Evolutionary conservation across 2,797 vertebrate species (phyloP), one percentile per base, ranked within the genome.

Genomic region (Gallirallus australis): DNA sequence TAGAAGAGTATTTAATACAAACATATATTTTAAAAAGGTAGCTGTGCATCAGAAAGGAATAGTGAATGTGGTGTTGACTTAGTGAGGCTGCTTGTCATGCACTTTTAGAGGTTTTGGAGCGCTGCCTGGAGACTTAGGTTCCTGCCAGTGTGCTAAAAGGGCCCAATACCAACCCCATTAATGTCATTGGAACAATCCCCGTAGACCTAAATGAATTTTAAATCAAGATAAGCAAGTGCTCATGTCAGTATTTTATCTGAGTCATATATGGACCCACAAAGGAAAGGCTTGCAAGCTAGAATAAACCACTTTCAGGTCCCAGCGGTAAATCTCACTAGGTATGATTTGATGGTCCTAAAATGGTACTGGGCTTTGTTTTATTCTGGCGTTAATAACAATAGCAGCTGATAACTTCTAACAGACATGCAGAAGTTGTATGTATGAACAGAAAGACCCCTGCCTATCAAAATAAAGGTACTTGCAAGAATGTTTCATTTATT

Each of bases 171-270:
- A 70, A 78, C 17, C 12, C 53, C 23, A 48, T 80, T 91, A 89
- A 87, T 80, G 85, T 77, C 82, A 60, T 31, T 14, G 60, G 40
- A 93, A 52, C 28, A 87, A 75, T 71, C 65, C 81, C 64, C 21
- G 50, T 17, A 81, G 93, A 80, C 40, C 77, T 80, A 85, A 19
- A 27, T 3, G 35, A 91, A 94, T 65, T 88, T 85, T 90, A 91
- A 88, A 94, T 89, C 82, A 82, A 79, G 64, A 54, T 63, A 94
- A 93, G 15, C 28, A 72, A 89, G 71, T 61, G 40, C 28, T 70
- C 3, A 15, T 33, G 24, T 60, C 71, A 82, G 42, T 82, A 35
- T 68, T 92, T 89, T 87, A 35, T 79, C 78, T 73, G 72, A 66
- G 66, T 82, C 39, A 6, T 63, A 81, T 17, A 17, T 1, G 2